phyloP scores from a whole-genome alignment of 2,797 vertebrate genomes.

The Sorex maritimensis region DNA sequence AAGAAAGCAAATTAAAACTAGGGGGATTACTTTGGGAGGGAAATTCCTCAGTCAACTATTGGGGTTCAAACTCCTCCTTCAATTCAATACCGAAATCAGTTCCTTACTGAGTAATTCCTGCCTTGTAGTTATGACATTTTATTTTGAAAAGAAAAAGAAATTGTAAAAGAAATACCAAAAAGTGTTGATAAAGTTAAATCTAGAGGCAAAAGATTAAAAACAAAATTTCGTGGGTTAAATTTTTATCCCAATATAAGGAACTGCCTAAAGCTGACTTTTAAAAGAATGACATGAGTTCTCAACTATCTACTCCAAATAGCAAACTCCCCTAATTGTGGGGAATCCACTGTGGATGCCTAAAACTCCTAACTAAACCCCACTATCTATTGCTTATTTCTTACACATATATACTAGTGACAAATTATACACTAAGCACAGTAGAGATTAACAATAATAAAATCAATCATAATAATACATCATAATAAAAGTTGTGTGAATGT shows the following conservation, averaged over 20 bases:
- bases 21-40: not conserved
- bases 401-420: not conserved
- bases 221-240: slow-evolving; percentile 49
- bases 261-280: slow-evolving; percentile 27
- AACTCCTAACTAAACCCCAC: not conserved
- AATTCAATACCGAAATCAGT: slow-evolving; percentile 40
- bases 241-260: slow-evolving; percentile 19
- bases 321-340: not conserved
- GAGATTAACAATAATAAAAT: not conserved
- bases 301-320: slow-evolving; percentile 43
- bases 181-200: not conserved
- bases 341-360: not conserved
- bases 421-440: not conserved
- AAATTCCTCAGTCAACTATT: not conserved
- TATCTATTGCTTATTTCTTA: not conserved
- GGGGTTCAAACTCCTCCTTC: slow-evolving; percentile 17
- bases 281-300: slow-evolving; percentile 30
- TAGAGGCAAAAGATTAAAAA: slow-evolving; percentile 54
- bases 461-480: not conserved
- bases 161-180: no score
- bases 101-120: slow-evolving; percentile 62
- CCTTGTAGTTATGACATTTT: slow-evolving; percentile 22
- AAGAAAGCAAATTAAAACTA: slow-evolving; percentile 84
- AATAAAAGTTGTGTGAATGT: not conserved
- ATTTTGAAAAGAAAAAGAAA: no score